Evolutionary conservation across 2,113 vertebrate species (phyloP), one percentile per base, ranked within the genome.

Genomic region (Brachyhypopomus gauderio): DNA sequence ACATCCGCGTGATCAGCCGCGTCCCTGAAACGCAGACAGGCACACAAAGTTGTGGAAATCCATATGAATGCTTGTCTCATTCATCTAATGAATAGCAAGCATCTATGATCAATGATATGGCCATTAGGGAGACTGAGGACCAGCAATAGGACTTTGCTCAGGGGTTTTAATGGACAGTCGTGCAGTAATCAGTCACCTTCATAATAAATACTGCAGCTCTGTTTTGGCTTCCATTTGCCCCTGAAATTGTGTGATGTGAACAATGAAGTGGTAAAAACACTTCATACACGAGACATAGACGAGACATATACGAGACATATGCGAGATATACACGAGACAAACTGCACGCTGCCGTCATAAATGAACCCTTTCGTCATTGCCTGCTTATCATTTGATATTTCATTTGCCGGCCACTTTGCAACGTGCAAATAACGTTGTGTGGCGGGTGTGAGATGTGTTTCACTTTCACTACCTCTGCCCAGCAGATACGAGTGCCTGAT

Each of bases 51-150:
- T 34, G 27, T 6, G 7, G 20, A 67, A 71, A 70, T 80, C 72
- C 83, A 59, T 70, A 36, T 74, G 74, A 41, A 5, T 67, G 55
- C 70, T 75, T 62, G 84, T 71, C 83, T 90, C 85, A 87, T 90
- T 89, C 87, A 86, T 84, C 72, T 85, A 88, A 90, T 88, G 81
- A 86, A 87, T 84, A 80, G 82, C 84, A 85, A 88, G 77, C 84
- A 83, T 86, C 80, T 81, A n/a, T 70, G 86, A 90, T 90, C 86
- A 83, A 91, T 88, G 80, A 72, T 69, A 80, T 41, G 41, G 85
- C 85, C 56, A 67, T 89, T 88, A 79, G 83, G 84, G 82, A 71
- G 79, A 82, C 70, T 69, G 55, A 75, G 56, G 64, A 66, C 19
- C 45, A n/a, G 62, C 67, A 34, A 63, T 55, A 78, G 73, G 71